Conservation (phyloP, 1,140 invertebrate species). For the Papilio polyxenes region DNA sequence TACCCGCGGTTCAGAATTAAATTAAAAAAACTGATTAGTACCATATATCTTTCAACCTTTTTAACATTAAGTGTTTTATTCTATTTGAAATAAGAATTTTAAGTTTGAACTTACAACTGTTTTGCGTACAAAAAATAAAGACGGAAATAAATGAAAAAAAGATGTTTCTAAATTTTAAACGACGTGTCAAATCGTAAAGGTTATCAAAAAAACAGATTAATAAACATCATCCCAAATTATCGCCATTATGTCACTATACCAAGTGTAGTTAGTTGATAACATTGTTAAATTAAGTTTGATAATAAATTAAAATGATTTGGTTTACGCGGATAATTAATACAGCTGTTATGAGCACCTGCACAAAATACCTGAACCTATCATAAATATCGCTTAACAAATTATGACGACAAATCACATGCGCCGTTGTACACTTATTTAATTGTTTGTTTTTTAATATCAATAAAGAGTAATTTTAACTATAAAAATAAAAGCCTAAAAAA, state of each 20-base stretch:
- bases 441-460: not conserved
- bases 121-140: not conserved
- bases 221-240: not conserved
- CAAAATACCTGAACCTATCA: slow-evolving; percentile 26
- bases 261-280: not conserved
- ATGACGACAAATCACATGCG: not conserved
- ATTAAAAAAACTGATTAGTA: slow-evolving; percentile 1
- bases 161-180: not conserved
- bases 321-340: slow-evolving; percentile 31
- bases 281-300: slow-evolving; percentile 21
- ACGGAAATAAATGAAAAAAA: not conserved
- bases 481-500: too few relatives aligned
- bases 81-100: not conserved
- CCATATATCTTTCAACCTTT: not conserved
- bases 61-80: not conserved
- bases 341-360: slow-evolving; percentile 29
- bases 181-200: not conserved
- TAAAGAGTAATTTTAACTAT: not conserved
- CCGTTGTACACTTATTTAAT: not conserved
- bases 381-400: slow-evolving; percentile 19
- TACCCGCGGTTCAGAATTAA: not conserved
- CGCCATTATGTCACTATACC: not conserved
- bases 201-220: not conserved
- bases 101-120: not conserved
- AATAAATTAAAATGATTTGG: slow-evolving; percentile 22